Evolutionary conservation across 1,140 invertebrate genomes (phyloP).

Genomic region (Aethina tumida): DNA sequence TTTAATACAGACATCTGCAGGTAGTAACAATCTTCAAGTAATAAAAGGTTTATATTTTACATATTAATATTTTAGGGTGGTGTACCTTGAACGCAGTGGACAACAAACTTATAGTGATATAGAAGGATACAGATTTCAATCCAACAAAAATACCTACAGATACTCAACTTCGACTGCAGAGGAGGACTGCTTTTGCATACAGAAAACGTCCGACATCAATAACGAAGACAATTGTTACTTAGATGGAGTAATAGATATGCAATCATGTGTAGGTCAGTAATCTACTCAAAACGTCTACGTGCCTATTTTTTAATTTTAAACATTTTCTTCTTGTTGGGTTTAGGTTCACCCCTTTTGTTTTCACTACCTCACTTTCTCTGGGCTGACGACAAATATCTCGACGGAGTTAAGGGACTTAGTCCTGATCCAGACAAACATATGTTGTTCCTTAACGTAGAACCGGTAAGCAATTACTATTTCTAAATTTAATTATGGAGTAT

Average conservation of each 20-base stretch:
- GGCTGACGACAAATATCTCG: conserved; percentile 20
- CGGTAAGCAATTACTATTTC: conserved; percentile 18
- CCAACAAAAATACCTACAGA: conserved; percentile 11
- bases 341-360: conserved; percentile 22
- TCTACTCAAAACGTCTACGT: conserved; percentile 7
- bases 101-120: conserved; percentile 18
- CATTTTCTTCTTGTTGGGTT: conserved; percentile 13
- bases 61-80: conserved; percentile 16
- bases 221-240: conserved; percentile 21
- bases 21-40: conserved; percentile 25
- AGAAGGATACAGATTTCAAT: conserved; percentile 17
- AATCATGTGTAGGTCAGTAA: conserved; percentile 24
- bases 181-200: conserved; percentile 24
- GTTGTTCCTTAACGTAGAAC: conserved; percentile 22
- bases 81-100: conserved; percentile 13
- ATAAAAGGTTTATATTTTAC: neutral
- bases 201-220: conserved; percentile 15
- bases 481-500: conserved; percentile 2
- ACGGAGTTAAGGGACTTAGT: conserved; percentile 13
- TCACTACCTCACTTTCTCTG: conserved; percentile 28
- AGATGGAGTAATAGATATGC: conserved; percentile 24
- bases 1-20: conserved; percentile 52
- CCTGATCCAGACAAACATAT: conserved; percentile 19
- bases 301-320: conserved; percentile 9
- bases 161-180: conserved; percentile 8